Evolutionary conservation across 2,888 invertebrate genomes (phyloP).

Genomic region (Meta bourneti): DNA sequence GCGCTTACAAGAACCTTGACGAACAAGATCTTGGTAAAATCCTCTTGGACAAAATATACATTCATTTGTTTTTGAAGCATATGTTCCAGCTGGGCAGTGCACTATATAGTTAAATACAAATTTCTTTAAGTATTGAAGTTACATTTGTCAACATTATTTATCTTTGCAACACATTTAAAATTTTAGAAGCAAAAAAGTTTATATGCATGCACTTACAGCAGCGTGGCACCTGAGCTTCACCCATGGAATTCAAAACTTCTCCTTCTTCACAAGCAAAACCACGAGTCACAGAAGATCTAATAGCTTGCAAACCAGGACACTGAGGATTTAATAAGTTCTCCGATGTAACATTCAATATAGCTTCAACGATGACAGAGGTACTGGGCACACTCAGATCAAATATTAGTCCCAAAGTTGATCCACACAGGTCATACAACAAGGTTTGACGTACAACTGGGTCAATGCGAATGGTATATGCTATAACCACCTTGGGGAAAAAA

Average conservation of each 20-base stretch:
- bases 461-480: slow-evolving; percentile 93
- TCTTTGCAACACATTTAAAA: not conserved
- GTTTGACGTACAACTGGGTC: slow-evolving; percentile 93
- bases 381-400: slow-evolving; percentile 96
- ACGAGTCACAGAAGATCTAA: slow-evolving; percentile 90
- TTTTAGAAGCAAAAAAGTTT: not conserved
- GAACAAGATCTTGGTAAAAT: slow-evolving; percentile 92
- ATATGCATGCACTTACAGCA: slow-evolving; percentile 87
- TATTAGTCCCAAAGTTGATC: slow-evolving; percentile 94
- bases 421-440: slow-evolving; percentile 95
- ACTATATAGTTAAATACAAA: slow-evolving; percentile 81
- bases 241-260: slow-evolving; percentile 92
- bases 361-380: slow-evolving; percentile 93
- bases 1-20: slow-evolving; percentile 92
- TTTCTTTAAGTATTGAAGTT: not conserved
- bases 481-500: slow-evolving; percentile 81
- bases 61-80: slow-evolving; percentile 92
- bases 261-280: slow-evolving; percentile 96
- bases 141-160: not conserved
- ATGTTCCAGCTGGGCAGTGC: slow-evolving; percentile 98
- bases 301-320: slow-evolving; percentile 93
- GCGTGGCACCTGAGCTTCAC: slow-evolving; percentile 85
- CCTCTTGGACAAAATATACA: slow-evolving; percentile 96
- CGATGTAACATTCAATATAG: slow-evolving; percentile 91
- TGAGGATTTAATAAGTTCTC: slow-evolving; percentile 87